Evolutionary conservation across 1,140 invertebrate species (phyloP).

Genomic region (Bombus pyrosoma): DNA sequence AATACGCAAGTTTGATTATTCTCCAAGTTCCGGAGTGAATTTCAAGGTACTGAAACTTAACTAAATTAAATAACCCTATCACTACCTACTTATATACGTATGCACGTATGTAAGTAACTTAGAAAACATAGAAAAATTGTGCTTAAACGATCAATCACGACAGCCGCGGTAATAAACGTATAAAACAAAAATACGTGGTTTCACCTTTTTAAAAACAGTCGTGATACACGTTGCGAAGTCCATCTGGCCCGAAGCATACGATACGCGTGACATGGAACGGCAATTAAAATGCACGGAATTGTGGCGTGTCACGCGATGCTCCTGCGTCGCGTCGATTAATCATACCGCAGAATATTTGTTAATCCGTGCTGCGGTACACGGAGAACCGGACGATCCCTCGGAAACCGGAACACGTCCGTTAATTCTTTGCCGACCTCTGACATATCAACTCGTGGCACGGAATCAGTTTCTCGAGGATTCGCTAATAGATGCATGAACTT

Average conservation of each 20-base stretch:
- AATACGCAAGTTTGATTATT: too few species aligned
- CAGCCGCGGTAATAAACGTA: too few species aligned
- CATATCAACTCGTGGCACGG: not conserved
- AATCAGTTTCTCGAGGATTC: not conserved
- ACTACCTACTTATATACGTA: too few species aligned
- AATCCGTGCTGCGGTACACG: not conserved
- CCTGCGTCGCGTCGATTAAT: not conserved
- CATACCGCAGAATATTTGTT: not conserved
- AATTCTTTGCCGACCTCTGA: constrained; percentile 14
- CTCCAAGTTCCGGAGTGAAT: too few species aligned
- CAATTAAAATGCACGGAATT: not conserved
- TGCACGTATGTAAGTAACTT: too few species aligned
- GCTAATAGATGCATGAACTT: constrained; percentile 40
- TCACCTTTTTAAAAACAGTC: not conserved
- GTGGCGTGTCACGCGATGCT: not conserved
- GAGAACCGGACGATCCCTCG: not conserved
- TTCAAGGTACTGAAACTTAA: too few species aligned
- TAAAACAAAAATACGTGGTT: not conserved
- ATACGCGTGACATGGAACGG: not conserved
- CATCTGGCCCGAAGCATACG: too few species aligned
- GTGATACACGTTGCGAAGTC: not conserved
- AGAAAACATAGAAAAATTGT: too few species aligned
- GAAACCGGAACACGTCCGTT: constrained; percentile 4
- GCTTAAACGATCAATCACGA: too few species aligned
- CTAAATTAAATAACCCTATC: too few species aligned